A percentile compares a stretch with the other conserved stretches of the same genome.
Conservation (phyloP, 92 coral and sea anemone genomes). For the Metridium senile region DNA sequence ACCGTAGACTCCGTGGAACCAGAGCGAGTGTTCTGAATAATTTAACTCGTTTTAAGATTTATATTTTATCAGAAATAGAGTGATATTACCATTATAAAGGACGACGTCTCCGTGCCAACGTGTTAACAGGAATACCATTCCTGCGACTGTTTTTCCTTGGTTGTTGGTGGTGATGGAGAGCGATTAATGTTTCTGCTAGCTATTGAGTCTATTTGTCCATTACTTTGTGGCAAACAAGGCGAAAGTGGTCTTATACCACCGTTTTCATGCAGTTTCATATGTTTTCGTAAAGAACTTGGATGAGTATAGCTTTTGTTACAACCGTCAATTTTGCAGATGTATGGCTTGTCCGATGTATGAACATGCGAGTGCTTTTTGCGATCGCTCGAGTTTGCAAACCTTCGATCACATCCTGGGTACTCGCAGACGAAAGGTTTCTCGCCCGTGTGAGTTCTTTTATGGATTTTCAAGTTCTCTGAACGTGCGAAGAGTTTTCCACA, state of each 20-base stretch:
- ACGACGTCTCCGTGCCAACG: not conserved
- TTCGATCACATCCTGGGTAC: conserved; percentile 95
- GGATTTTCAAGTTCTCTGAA: conserved; percentile 98
- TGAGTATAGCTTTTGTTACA: conserved; percentile 99
- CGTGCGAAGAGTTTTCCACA: conserved; percentile 99
- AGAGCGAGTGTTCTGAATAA: too few relatives aligned
- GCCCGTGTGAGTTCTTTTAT: conserved; percentile 97
- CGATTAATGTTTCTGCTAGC: conserved; percentile 65
- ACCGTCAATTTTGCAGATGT: conserved; percentile 95
- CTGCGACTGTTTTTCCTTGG: conserved; percentile 54
- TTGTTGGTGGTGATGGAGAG: conserved; percentile 65
- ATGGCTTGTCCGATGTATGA: conserved; percentile 98
- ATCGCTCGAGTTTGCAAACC: conserved; percentile 99
- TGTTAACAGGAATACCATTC: conserved; percentile 83
- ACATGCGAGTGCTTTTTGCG: conserved; percentile 99
- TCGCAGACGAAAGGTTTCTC: conserved; percentile 98
- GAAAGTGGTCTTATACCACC: conserved; percentile 83
- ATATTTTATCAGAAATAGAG: not conserved
- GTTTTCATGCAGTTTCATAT: conserved; percentile 97
- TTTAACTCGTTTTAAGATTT: too few relatives aligned
- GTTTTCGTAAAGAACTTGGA: conserved; percentile 97
- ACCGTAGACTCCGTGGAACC: too few relatives aligned
- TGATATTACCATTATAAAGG: not conserved
- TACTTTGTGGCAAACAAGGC: conserved; percentile 72
- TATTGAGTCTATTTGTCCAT: conserved; percentile 70